These are phyloP conservation scores for Agonum fuliginosum DNA, from an alignment of 2,888 invertebrate species.

Conservation along the genomic window DNA sequence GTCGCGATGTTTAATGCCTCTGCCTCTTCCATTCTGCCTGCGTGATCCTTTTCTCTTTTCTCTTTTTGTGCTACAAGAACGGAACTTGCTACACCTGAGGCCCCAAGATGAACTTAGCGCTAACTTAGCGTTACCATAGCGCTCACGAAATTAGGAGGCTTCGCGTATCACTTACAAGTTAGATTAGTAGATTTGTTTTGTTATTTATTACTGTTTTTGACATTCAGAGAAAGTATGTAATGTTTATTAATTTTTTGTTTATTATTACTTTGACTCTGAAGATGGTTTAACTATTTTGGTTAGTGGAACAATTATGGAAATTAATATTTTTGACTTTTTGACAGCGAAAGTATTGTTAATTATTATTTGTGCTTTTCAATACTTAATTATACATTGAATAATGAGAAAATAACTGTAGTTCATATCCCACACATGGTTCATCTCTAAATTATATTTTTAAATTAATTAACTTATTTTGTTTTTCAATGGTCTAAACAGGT, in stretches of 20 bases:
- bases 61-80: slow-evolving; percentile 27
- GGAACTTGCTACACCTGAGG: slow-evolving; percentile 27
- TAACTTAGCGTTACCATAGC: neutral
- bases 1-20: slow-evolving; percentile 41
- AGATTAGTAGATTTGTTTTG: slow-evolving; percentile 35
- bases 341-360: slow-evolving; percentile 23
- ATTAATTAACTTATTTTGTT: too few relatives aligned
- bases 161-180: slow-evolving; percentile 34
- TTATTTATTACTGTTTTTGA: slow-evolving; percentile 27
- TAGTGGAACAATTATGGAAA: slow-evolving; percentile 17
- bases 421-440: too few relatives aligned
- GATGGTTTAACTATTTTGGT: slow-evolving; percentile 24
- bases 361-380: slow-evolving; percentile 5
- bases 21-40: slow-evolving; percentile 19
- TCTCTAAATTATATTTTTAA: too few relatives aligned
- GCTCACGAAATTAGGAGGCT: neutral
- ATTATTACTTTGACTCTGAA: slow-evolving; percentile 2
- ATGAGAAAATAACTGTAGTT: slow-evolving; percentile 10
- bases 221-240: slow-evolving; percentile 30
- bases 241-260: slow-evolving; percentile 29
- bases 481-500: too few relatives aligned
- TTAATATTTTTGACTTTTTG: slow-evolving; percentile 18
- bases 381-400: slow-evolving; percentile 33
- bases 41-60: slow-evolving; percentile 40
- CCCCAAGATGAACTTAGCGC: neutral